Conservation (phyloP, 1,140 invertebrate genomes). For the Zelostemma sp. region DNA sequence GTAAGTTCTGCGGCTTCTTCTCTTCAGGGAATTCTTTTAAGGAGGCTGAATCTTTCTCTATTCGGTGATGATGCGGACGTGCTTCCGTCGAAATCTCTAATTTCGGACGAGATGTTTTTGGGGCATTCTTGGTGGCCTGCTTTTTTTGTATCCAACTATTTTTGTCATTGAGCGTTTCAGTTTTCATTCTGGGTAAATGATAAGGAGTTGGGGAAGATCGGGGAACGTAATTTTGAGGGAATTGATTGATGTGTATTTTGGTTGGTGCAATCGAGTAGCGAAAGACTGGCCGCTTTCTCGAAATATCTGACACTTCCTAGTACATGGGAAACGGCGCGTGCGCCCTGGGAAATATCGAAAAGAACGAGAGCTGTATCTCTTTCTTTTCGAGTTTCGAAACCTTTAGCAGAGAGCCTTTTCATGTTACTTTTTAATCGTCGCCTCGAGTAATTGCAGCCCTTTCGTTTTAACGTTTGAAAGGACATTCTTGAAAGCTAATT, state of each 20-base stretch:
- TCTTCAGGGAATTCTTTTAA: no score
- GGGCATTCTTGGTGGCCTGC: no score
- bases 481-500: no score
- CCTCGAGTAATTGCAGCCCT: neutral
- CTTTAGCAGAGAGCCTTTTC: neutral
- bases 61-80: no score
- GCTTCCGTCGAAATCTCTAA: no score
- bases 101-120: no score
- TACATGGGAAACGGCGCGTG: constrained; percentile 18
- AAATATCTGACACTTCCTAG: constrained; percentile 32
- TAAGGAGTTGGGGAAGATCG: no score
- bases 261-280: constrained; percentile 4
- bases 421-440: neutral
- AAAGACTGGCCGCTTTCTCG: constrained; percentile 15
- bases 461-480: no score
- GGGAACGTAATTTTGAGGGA: constrained; percentile 19
- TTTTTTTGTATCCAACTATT: no score
- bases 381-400: neutral
- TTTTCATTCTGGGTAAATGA: constrained; percentile 14
- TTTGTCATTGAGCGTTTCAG: neutral
- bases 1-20: no score
- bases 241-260: neutral
- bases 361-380: constrained; percentile 14
- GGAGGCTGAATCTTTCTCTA: no score
- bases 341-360: constrained; percentile 23